phyloP scores from a whole-genome alignment of 2,888 invertebrate genomes.

The Epistrophe grossulariae region DNA sequence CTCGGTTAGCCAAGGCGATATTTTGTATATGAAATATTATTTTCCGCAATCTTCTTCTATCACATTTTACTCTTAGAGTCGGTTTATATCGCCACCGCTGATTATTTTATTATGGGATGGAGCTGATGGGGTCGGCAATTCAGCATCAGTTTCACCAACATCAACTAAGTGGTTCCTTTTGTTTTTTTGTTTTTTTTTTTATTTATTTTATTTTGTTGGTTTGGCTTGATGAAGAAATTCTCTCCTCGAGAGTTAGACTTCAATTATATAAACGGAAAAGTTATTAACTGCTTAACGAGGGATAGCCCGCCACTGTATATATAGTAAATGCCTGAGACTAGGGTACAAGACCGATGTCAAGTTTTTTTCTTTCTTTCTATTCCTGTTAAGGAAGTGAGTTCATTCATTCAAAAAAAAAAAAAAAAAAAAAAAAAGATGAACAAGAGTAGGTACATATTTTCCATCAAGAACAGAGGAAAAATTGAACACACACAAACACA shows the following conservation, averaged over 20 bases:
- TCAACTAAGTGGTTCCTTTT: slow-evolving; percentile 71
- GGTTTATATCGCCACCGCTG: background rate
- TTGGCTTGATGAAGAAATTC: slow-evolving; percentile 31
- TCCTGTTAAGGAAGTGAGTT: slow-evolving; percentile 55
- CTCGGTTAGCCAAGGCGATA: slow-evolving; percentile 40
- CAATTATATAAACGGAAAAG: slow-evolving; percentile 70
- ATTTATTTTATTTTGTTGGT: background rate
- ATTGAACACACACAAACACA: slow-evolving; percentile 44
- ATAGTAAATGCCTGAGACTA: slow-evolving; percentile 14
- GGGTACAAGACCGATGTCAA: slow-evolving; percentile 20
- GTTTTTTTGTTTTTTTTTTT: slow-evolving; percentile 39
- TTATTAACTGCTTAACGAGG: slow-evolving; percentile 74
- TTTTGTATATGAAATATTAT: slow-evolving; percentile 69
- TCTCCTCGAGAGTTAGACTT: slow-evolving; percentile 36
- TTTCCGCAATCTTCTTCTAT: slow-evolving; percentile 19
- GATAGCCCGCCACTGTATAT: background rate
- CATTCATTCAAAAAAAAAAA: slow-evolving; percentile 60
- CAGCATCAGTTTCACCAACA: slow-evolving; percentile 39
- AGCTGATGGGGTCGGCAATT: slow-evolving; percentile 1
- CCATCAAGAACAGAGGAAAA: slow-evolving; percentile 52
- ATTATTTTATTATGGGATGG: slow-evolving; percentile 20
- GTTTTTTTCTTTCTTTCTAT: background rate
- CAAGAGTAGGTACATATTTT: slow-evolving; percentile 50
- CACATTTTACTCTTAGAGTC: background rate
- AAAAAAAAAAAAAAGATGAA: slow-evolving; percentile 10